Conservation (phyloP, 2,888 invertebrate genomes). For the Chromoteleia sp. region DNA sequence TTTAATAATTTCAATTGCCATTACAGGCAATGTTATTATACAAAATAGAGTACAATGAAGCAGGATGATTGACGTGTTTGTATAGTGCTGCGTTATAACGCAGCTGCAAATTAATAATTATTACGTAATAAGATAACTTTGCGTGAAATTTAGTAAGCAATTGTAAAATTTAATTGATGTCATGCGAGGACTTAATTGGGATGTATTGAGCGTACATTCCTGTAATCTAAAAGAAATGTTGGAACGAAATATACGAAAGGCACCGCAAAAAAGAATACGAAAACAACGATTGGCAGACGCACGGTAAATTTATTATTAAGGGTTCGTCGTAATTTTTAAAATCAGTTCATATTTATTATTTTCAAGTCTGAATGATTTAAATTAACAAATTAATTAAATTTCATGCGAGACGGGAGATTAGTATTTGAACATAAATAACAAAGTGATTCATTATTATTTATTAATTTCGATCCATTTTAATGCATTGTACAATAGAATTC, state of each 20-base stretch:
- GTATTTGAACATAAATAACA: not conserved
- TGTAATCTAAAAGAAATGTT: not conserved
- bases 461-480: not conserved
- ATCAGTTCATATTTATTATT: too few relatives aligned
- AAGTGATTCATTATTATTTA: slow-evolving; percentile 15
- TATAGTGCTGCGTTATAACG: not conserved
- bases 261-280: not conserved
- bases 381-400: not conserved
- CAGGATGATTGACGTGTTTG: slow-evolving; percentile 28
- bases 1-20: slow-evolving; percentile 28
- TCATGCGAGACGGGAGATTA: not conserved
- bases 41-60: slow-evolving; percentile 21
- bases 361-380: too few relatives aligned
- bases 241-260: not conserved
- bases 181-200: not conserved
- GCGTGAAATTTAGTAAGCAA: slow-evolving; percentile 17
- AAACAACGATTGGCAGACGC: not conserved
- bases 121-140: slow-evolving; percentile 33
- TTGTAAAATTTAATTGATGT: slow-evolving; percentile 14
- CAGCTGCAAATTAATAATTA: slow-evolving; percentile 25
- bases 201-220: not conserved
- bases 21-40: slow-evolving; percentile 29
- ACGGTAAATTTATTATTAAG: too few relatives aligned
- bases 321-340: too few relatives aligned
- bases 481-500: not conserved